Evolutionary conservation across 2,113 vertebrate genomes (phyloP), one percentile per base, ranked within the genome.

Genomic region (Casuarius casuarius): DNA sequence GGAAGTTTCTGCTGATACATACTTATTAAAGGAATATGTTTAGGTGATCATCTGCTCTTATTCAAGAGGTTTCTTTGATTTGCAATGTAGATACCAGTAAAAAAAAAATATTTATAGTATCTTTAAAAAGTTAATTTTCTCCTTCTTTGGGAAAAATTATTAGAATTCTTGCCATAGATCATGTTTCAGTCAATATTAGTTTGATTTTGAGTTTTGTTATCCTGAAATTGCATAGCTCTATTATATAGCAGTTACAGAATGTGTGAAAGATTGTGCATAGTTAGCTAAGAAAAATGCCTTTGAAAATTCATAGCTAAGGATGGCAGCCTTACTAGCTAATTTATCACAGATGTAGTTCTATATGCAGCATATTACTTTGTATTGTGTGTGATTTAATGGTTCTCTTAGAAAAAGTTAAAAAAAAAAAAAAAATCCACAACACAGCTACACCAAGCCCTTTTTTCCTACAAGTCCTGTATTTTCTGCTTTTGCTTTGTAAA

Each of bases 1-100:
- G 97, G 96, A 97, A 95, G 16, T 94, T 96, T 94, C 92, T 97
- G 90, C 95, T 97, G 94, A 86, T 97, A 94, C 80, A 87, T 77
- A 80, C 72, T 96, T 98, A 96, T 73, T 94, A 92, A 97, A 96
- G 61, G 75, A 94, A 18, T 90, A 90, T 95, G 93, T 85, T 96
- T 91, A 95, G 86, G 80, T 94, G 40, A 74, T 54, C 26, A 67
- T 84, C 23, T 94, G 63, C 25, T 96, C 94, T 92, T 91, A 72
- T 2, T 83, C 71, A 82, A 7, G 22, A 44, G 85, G 78, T 46
- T 91, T 38, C 65, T 96, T 94, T 84, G 31, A 66, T 89, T 12
- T 78, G 54, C 79, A 92, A 58, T 71, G 3, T 68, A 46, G 33
- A 44, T 92, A 74, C 70, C 61, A 42, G 23, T 81, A 81, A 84